Base-by-base conservation (phyloP, 1,140 invertebrate genomes). In the Hermetia illucens region DNA sequence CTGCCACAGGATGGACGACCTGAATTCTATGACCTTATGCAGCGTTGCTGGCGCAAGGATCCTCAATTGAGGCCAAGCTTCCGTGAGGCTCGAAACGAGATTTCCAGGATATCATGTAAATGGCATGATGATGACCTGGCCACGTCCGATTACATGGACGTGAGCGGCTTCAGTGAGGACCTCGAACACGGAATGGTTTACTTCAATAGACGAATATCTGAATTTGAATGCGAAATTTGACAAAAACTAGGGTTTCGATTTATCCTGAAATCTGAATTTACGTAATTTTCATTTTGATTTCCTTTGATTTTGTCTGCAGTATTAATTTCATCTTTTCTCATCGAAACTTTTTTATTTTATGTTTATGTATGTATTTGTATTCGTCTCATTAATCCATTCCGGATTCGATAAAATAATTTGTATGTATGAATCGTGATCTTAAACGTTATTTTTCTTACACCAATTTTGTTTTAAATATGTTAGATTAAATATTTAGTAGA, bases 81-180 rank as follows among this genome's bases (percentile, higher is more conserved):
- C 51, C 68, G 72, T 2, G 65, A 72, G 5, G 66, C 83, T 1
- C 75, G 78, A 42, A 62, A 71, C 19, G 75, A 82, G 46, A 68
- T 86, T 19, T 75, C 74, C 0, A 46, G 51, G 22, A 52, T 54
- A 21, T 43, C 59, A 32, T 52, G 52, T 42, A 58, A 59, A 35
- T 60, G 56, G 57, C 51, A 55, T 24, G 77, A 82, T 43, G 75
- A 80, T 43, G 70, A 75, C 36, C 73, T 79, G 21, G 70, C 75
- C 16, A 74, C 72, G 38, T 69, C 76, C 2, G 76, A 77, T 47
- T 84, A 82, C 51, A 79, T 84, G 38, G 81, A 84, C 49, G 62
- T 85, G 16, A 79, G 82, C 48, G 79, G 79, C 29, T 80, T 82
- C 47, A 79, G 79, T 38, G 77, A 75, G 45, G 75, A 78, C 54